Percentiles rank a stretch among this genome's conserved stretches.
Conservation (phyloP, 2,113 vertebrate genomes). For the Neofelis nebulosa region DNA sequence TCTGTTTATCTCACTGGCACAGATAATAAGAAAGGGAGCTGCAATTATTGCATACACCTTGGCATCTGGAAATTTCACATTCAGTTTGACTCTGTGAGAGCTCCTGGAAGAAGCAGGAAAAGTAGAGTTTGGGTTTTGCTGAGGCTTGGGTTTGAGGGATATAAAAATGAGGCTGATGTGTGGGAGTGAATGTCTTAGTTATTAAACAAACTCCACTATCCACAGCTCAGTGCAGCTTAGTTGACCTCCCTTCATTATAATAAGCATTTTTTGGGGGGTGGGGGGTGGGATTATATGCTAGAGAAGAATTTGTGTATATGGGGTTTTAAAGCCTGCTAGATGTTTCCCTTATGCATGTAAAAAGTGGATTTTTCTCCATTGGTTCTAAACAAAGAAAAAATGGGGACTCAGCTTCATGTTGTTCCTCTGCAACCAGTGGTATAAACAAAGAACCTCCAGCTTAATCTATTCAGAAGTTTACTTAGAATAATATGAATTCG, state of each 20-base stretch:
- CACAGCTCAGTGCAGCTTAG: not conserved
- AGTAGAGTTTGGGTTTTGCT: not conserved
- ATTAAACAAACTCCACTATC: not conserved
- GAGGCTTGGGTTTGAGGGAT: not conserved
- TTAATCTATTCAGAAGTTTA: not conserved
- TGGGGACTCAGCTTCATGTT: not conserved
- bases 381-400: not conserved
- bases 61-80: not conserved
- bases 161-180: not conserved
- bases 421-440: not conserved
- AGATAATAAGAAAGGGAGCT: not conserved
- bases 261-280: not conserved
- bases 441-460: not conserved
- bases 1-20: not conserved
- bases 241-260: not conserved
- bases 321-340: not conserved
- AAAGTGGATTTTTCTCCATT: not conserved
- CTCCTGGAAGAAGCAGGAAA: not conserved
- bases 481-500: not conserved
- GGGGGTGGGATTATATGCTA: not conserved
- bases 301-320: not conserved
- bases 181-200: not conserved
- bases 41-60: rapidly evolving
- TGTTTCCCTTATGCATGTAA: not conserved
- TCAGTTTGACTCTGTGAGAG: not conserved